Evolutionary conservation across 2,797 vertebrate species (phyloP), one percentile per base, ranked within the genome.

Genomic region (Pterois miles): DNA sequence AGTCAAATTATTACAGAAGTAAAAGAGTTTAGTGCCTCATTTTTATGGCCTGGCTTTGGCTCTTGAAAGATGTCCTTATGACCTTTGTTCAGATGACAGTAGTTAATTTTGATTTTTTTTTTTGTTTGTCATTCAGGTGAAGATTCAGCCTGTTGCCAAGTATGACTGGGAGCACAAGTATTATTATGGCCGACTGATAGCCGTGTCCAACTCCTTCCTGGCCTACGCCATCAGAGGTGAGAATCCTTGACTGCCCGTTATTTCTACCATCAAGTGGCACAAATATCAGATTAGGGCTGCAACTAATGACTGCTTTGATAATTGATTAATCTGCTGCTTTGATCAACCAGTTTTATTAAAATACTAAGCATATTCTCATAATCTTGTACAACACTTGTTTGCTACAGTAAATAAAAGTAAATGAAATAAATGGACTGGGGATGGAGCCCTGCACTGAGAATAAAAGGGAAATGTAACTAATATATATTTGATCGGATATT

Each of bases 151-250:
- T 18, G 97, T 99, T 25, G 98, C 98, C 80, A 98, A 98, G 80
- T 99, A 99, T 4, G 98, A 99, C 86, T 99, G 98, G 98, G 98
- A 99, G 78, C 98, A 99, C 93, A 99, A 98, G 82, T 99, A 99
- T 90, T 98, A 99, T 80, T 98, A 97, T 36, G 98, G 98, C 76
- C 96, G 99, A 82, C 94, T 99, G 83, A 99, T 99, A 74, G 98
- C 98, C 0, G 98, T 99, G 69, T 99, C 98, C 62, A 99, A 98
- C 92, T 95, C 96, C 29, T 99, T 98, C 85, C 88, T 99, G 91
- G 98, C 98, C 3, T 99, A 99, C 73, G 97, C 97, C 74, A 98
- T 99, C 89, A 96, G 97, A 96, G 98, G 98, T 99, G 84, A 96
- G 95, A 56, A n/a, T 66, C 33, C 29, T 27, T 20, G 0, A 25